Base-by-base conservation (phyloP, 2,797 vertebrate species). In the Mallotus villosus region DNA sequence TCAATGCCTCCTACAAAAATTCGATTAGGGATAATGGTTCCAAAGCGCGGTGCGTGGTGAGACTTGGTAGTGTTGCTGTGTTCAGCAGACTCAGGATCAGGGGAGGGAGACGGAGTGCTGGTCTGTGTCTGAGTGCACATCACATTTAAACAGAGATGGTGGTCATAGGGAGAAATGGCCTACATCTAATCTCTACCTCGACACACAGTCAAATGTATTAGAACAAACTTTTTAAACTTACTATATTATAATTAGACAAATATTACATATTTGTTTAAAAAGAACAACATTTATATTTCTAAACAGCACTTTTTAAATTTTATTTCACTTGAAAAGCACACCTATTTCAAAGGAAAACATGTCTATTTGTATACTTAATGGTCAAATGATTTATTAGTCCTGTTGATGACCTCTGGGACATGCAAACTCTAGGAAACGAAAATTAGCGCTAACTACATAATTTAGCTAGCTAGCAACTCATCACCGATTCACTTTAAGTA, bases 1-100 rank as follows among this genome's bases (percentile, higher is more conserved):
- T 95, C 93, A 63, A 97, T 92, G 76, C 94, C 94, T 78, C 94
- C 92, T 4, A 96, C 95, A 86, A 96, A 97, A 77, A 97, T 92
- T 19, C 94, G 91, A 88, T 96, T 96, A 74, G 94, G 94, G 85
- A 93, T 94, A 68, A 95, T 82, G 0, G 87, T 94, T 87, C 92
- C 88, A 22, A 84, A 87, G 73, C 78, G 85, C 22, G 88, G 84
- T 68, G 77, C 78, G 68, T 84, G 82, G 5, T 85, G 81, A 73
- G 89, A 69, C 32, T 79, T 17, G 17, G 17, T 11, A 58, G 60
- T 51, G 3, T 5, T 49, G 55, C 34, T 85, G 78, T 81, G 87
- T 67, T 91, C 85, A 61, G 85, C 84, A 21, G 87, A 83, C n/a
- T 81, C 67, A 66, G 68, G 89, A 66, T 89, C 85, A 72, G 86